Percentiles rank a stretch among this genome's conserved stretches.
Conservation (phyloP, 2,797 vertebrate genomes). For the Spatula versicolor region DNA sequence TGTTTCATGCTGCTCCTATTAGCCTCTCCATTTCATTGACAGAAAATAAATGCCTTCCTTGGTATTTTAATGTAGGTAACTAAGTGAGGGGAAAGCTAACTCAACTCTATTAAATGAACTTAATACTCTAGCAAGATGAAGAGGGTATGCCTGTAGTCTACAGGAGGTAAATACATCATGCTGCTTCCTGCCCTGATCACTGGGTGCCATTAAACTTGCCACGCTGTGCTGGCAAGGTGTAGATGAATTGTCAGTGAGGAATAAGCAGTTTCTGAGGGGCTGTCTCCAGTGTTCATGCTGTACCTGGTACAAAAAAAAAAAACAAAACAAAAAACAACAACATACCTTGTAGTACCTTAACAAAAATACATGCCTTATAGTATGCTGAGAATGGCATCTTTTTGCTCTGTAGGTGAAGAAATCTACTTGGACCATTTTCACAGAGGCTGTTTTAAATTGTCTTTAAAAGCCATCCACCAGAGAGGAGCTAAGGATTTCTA, state of each 20-base stretch:
- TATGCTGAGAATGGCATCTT: not conserved
- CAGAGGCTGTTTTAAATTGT: not conserved
- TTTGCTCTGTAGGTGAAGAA: not conserved
- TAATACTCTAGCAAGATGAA: not conserved
- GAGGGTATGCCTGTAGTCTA: not conserved
- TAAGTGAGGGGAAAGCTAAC: not conserved
- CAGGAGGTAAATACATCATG: not conserved
- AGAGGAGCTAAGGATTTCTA: not conserved
- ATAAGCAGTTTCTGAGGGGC: not conserved
- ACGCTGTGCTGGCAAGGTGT: not conserved
- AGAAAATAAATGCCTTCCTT: not conserved
- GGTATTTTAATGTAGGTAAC: slow-evolving; percentile 4
- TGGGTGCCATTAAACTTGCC: not conserved
- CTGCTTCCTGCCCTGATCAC: not conserved
- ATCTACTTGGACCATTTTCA: not conserved
- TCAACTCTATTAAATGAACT: not conserved
- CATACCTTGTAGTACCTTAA: not conserved
- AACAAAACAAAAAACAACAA: not conserved
- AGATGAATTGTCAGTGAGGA: not conserved
- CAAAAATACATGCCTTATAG: not conserved
- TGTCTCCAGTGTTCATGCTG: not conserved
- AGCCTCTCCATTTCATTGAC: not conserved
- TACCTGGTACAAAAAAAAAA: not conserved
- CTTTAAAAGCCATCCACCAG: not conserved
- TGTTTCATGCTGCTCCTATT: not conserved